These are phyloP conservation scores for Chloroceryle aenea DNA, from an alignment of 2,113 vertebrate genomes.

Conservation along the genomic window DNA sequence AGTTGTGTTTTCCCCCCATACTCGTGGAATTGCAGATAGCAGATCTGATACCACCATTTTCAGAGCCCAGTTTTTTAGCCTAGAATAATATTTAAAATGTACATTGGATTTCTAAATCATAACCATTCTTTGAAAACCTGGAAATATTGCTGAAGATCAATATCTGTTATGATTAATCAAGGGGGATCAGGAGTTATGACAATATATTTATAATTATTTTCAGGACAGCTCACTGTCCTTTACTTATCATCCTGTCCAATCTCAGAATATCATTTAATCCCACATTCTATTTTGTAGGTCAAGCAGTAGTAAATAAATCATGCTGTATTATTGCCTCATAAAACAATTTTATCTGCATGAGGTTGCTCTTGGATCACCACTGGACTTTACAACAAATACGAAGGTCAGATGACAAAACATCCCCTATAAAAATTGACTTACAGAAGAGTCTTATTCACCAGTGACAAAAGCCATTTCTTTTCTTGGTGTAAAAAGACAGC, in stretches of 20 bases:
- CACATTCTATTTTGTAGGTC: background rate
- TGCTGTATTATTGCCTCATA: background rate
- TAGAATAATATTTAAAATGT: background rate
- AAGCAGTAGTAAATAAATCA: background rate
- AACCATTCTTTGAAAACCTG: background rate
- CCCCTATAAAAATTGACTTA: background rate
- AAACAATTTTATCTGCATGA: background rate
- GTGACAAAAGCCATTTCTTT: background rate
- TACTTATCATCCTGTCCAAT: background rate
- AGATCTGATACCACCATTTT: background rate
- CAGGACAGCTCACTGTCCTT: background rate
- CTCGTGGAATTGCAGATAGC: background rate
- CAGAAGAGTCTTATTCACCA: background rate
- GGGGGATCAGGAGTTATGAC: background rate
- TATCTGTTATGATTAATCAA: background rate
- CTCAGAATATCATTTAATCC: background rate
- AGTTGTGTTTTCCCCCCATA: background rate
- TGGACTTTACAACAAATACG: background rate
- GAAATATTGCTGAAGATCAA: background rate
- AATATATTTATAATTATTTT: background rate
- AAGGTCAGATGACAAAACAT: background rate
- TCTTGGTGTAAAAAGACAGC: background rate
- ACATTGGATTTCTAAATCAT: background rate
- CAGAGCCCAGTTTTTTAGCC: background rate
- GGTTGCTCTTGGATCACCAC: background rate